Evolutionary conservation across 2,113 vertebrate genomes (phyloP), one percentile per base, ranked within the genome.

Genomic region (Eonycteris spelaea): DNA sequence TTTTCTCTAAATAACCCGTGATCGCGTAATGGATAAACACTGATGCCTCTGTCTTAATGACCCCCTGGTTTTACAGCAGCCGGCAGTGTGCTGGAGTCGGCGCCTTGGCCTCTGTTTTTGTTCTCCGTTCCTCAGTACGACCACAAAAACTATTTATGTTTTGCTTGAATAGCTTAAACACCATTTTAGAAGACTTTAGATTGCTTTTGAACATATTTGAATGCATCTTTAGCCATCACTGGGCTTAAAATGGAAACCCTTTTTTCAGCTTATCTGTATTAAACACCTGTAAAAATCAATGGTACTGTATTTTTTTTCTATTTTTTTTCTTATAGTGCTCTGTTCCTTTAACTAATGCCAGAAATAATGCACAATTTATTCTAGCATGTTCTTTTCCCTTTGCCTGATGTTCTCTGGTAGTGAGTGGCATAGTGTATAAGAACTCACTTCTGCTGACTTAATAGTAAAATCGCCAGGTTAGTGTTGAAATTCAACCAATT

Each of bases 281-380:
- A 98, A 98, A 98, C 98, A 99, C 98, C 98, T 99, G 98, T 98
- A 98, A 99, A 99, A 99, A 98, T 98, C 98, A 98, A 98, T 98
- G 92, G 83, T 97, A 95, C 98, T 98, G 97, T 98, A 97, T 97
- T 98, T 98, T 97, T 96, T 51, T 51, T 51, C 51, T 51, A 51
- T 51, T 16, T 51, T 51, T 98, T 97, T 97, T 97, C 97, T 98
- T 98, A 95, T 87, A 98, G 98, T 98, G 98, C 96, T 98, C 98
- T 98, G 80, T 98, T 98, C 98, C 97, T 98, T 98, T 98, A 98
- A 98, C 4, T 21, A 98, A 98, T 97, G 96, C 96, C 97, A 98
- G 97, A 98, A 98, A 98, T 97, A 97, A 98, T 98, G 94, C 97
- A 96, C 86, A 85, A 88, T 98, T 98, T 98, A 92, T 98, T 98